These are phyloP conservation scores for Trachymyrmex septentrionalis DNA, from an alignment of 1,140 invertebrate genomes.

Conservation along the genomic window DNA sequence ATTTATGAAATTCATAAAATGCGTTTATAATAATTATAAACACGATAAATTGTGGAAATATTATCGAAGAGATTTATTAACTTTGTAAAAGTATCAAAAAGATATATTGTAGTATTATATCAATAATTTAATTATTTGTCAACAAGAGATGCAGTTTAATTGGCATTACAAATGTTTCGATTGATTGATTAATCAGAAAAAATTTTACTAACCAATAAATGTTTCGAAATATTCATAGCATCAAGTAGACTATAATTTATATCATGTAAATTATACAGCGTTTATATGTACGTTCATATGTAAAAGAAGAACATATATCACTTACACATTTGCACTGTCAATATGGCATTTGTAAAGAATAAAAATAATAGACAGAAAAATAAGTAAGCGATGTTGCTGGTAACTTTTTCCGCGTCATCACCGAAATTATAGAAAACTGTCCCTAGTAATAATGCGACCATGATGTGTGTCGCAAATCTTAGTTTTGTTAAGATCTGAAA, in stretches of 20 bases:
- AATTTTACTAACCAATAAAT: no score
- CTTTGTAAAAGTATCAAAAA: neutral
- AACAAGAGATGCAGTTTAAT: no score
- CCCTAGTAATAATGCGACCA: conserved; percentile 93
- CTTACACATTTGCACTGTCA: conserved; percentile 95
- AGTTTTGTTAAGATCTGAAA: conserved; percentile 91
- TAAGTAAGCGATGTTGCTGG: conserved; percentile 93
- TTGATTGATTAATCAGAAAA: no score
- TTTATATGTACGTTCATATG: no score
- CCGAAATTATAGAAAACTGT: conserved; percentile 94
- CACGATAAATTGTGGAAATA: neutral
- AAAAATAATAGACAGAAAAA: conserved; percentile 95
- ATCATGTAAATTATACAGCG: neutral
- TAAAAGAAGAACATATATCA: neutral
- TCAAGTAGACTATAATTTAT: no score
- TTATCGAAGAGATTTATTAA: neutral
- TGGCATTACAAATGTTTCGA: no score
- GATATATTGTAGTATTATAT: neutral
- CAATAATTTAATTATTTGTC: neutral
- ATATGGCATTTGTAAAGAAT: conserved; percentile 96
- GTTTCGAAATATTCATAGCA: no score
- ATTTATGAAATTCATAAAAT: conserved; percentile 25
- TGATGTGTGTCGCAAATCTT: conserved; percentile 90
- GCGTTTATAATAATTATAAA: neutral
- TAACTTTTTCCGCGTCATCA: conserved; percentile 91